Percentiles rank a stretch among this genome's conserved stretches.
These are phyloP conservation scores for Ispidina lecontei DNA, from an alignment of 2,797 vertebrate species.

Conservation along the genomic window DNA sequence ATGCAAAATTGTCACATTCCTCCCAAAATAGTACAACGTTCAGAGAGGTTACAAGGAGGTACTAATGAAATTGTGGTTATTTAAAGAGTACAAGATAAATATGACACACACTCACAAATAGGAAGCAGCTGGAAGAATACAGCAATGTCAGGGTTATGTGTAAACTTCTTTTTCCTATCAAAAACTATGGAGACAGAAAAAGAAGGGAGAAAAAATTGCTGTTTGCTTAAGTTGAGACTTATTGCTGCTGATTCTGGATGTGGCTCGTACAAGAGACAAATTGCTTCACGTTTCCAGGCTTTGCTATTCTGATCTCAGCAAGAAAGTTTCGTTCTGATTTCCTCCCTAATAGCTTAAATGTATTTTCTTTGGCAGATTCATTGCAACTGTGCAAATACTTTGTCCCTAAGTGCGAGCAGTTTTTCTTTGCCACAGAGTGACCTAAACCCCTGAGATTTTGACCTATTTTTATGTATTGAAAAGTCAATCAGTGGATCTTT, in stretches of 20 bases:
- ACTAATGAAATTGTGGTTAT: constrained; percentile 42
- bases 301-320: neutral
- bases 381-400: neutral
- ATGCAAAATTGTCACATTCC: neutral
- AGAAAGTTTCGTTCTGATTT: constrained; percentile 1
- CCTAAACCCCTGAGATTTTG: neutral
- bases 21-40: constrained; percentile 23
- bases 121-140: constrained; percentile 48
- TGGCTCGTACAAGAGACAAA: neutral
- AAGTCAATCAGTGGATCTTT: neutral
- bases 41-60: constrained; percentile 19
- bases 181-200: constrained; percentile 32
- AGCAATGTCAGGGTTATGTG: neutral
- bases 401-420: neutral
- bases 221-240: constrained; percentile 27
- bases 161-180: constrained; percentile 35
- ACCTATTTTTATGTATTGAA: neutral
- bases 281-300: neutral
- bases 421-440: neutral
- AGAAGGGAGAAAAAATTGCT: neutral
- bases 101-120: neutral
- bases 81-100: constrained; percentile 47
- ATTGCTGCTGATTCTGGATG: constrained; percentile 6
- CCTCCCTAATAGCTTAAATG: neutral
- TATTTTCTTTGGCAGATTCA: constrained; percentile 28